phyloP scores from a whole-genome alignment of 2,113 vertebrate species.

The Cyprinodon tularosa region DNA sequence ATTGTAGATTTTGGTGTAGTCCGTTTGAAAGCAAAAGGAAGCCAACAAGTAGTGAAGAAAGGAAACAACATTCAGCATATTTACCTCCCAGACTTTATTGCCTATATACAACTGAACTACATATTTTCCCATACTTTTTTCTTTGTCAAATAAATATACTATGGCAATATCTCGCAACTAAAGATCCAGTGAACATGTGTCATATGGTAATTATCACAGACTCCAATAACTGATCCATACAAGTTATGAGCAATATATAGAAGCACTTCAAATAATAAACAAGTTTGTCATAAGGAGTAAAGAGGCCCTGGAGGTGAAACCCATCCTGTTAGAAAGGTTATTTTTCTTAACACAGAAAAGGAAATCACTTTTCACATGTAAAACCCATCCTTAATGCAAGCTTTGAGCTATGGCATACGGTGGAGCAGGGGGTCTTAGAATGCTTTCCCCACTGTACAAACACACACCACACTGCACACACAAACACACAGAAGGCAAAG shows the following conservation, averaged over 20 bases:
- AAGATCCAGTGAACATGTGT: neutral
- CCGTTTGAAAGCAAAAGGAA: too few relatives aligned
- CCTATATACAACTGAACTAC: too few relatives aligned
- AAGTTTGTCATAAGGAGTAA: slow-evolving; percentile 34
- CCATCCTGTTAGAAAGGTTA: slow-evolving; percentile 68
- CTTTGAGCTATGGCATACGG: slow-evolving; percentile 76
- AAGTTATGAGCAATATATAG: slow-evolving; percentile 23
- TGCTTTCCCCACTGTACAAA: slow-evolving; percentile 57
- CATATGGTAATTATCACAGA: neutral
- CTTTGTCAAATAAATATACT: slow-evolving; percentile 7
- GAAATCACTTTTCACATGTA: slow-evolving; percentile 85
- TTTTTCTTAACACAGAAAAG: slow-evolving; percentile 72
- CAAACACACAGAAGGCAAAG: slow-evolving; percentile 41
- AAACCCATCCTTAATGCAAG: slow-evolving; percentile 81
- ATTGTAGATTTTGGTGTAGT: too few relatives aligned
- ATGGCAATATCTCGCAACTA: too few relatives aligned
- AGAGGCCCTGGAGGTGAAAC: slow-evolving; percentile 56
- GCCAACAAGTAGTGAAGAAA: neutral
- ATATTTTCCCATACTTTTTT: neutral
- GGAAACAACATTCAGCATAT: neutral
- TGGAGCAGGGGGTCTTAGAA: slow-evolving; percentile 77
- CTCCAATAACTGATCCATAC: slow-evolving; percentile 10
- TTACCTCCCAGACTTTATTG: neutral
- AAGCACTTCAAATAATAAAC: slow-evolving; percentile 34
- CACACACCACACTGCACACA: slow-evolving; percentile 55